These are phyloP conservation scores for Lepus townsendii DNA, from an alignment of 2,797 vertebrate genomes.

Conservation along the genomic window DNA sequence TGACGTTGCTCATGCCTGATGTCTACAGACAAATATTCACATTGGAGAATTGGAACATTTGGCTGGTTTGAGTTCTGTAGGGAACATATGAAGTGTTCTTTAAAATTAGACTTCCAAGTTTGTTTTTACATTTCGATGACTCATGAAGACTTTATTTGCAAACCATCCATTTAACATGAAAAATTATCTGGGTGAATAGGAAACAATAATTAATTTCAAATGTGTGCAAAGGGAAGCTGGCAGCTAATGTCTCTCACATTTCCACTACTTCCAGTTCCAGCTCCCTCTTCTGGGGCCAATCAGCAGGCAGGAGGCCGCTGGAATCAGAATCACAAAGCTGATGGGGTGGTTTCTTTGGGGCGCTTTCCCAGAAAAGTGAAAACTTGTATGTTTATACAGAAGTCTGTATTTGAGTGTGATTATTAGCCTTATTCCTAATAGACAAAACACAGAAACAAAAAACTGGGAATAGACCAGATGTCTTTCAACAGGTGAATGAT, in stretches of 20 bases:
- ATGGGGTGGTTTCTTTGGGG: not conserved
- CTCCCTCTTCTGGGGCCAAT: not conserved
- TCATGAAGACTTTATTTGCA: conserved; percentile 42
- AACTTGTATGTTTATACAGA: not conserved
- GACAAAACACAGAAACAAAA: not conserved
- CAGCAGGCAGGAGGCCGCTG: not conserved
- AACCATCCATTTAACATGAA: not conserved
- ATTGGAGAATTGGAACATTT: not conserved
- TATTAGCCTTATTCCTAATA: not conserved
- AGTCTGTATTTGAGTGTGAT: not conserved
- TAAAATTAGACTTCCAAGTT: conserved; percentile 43
- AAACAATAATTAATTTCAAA: not conserved
- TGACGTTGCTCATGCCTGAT: conserved; percentile 37
- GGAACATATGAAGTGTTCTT: conserved; percentile 1
- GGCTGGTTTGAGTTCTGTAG: not conserved
- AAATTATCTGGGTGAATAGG: not conserved
- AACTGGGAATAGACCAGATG: not conserved
- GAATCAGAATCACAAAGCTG: not conserved
- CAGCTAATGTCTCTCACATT: not conserved
- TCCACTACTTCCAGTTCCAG: not conserved
- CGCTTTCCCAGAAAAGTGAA: not conserved
- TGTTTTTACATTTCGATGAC: conserved; percentile 49
- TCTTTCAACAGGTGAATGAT: not conserved
- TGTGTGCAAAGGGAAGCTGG: not conserved
- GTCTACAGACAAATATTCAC: conserved; percentile 3